These are phyloP conservation scores for Jaculus jaculus DNA, from an alignment of 2,113 vertebrate genomes.

Conservation along the genomic window DNA sequence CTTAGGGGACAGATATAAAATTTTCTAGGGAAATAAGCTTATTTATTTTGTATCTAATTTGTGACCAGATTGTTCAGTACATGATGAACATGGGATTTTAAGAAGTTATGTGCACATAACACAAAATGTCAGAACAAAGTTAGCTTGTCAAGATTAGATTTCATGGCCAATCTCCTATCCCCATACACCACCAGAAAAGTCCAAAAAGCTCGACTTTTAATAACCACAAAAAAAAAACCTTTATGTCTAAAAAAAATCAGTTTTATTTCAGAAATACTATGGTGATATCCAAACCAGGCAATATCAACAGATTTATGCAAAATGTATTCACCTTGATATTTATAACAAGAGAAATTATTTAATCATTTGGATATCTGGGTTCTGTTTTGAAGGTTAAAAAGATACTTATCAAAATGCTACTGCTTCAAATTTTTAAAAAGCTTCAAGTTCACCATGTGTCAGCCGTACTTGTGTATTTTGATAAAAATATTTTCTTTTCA, in stretches of 20 bases:
- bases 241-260: not conserved
- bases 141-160: not conserved
- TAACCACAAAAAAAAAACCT: conserved; percentile 20
- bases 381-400: conserved; percentile 45
- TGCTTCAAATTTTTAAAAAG: conserved; percentile 1
- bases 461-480: not conserved
- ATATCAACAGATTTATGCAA: conserved; percentile 34
- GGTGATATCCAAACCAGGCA: conserved; percentile 1
- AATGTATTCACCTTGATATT: conserved; percentile 42
- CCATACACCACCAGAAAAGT: not conserved
- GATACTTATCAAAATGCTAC: not conserved
- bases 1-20: not conserved
- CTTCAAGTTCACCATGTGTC: not conserved
- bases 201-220: not conserved
- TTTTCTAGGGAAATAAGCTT: not conserved
- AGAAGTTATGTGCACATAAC: not conserved
- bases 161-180: not conserved
- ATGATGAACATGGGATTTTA: not conserved
- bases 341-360: conserved; percentile 15
- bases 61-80: not conserved
- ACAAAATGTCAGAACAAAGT: not conserved
- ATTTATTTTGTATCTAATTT: not conserved
- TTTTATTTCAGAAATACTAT: conserved; percentile 53
- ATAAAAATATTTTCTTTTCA: not conserved
- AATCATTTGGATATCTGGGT: conserved; percentile 16